Conservation (phyloP, 2,888 invertebrate species). For the Cordilura impudica region DNA sequence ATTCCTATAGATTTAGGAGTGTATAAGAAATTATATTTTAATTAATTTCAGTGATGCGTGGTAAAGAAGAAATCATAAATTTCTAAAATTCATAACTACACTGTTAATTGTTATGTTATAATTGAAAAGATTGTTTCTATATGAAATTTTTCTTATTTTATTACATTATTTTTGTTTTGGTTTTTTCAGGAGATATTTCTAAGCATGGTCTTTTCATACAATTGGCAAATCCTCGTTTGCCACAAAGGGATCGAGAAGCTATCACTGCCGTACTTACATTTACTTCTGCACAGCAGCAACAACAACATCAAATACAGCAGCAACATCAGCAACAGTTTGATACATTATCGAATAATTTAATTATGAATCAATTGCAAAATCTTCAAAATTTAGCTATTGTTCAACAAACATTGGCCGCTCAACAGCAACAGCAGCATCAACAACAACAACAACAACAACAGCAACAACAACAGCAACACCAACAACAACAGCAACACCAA, state of each 20-base stretch:
- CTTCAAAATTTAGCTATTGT: conserved; percentile 74
- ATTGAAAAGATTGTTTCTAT: background rate
- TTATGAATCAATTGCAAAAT: conserved; percentile 75
- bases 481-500: conserved; percentile 64
- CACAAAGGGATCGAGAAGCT: conserved; percentile 74
- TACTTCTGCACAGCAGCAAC: conserved; percentile 74
- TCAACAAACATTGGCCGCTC: conserved; percentile 72
- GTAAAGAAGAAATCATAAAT: too few species aligned
- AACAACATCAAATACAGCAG: conserved; percentile 73
- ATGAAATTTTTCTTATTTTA: conserved; percentile 1
- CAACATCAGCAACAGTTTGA: conserved; percentile 73
- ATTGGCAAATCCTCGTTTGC: conserved; percentile 73
- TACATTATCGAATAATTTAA: conserved; percentile 71
- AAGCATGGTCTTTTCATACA: conserved; percentile 75
- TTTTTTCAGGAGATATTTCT: conserved; percentile 73
- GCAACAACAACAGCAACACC: conserved; percentile 66
- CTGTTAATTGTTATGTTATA: too few species aligned
- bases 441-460: conserved; percentile 66
- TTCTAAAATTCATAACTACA: too few species aligned
- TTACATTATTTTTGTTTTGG: too few species aligned
- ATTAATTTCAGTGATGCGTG: too few species aligned
- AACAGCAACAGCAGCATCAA: conserved; percentile 67
- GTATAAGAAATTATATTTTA: too few species aligned
- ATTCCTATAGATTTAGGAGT: too few species aligned
- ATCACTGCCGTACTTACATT: conserved; percentile 76